Evolutionary conservation across 2,113 vertebrate genomes (phyloP).

Genomic region (Trachemys scripta): DNA sequence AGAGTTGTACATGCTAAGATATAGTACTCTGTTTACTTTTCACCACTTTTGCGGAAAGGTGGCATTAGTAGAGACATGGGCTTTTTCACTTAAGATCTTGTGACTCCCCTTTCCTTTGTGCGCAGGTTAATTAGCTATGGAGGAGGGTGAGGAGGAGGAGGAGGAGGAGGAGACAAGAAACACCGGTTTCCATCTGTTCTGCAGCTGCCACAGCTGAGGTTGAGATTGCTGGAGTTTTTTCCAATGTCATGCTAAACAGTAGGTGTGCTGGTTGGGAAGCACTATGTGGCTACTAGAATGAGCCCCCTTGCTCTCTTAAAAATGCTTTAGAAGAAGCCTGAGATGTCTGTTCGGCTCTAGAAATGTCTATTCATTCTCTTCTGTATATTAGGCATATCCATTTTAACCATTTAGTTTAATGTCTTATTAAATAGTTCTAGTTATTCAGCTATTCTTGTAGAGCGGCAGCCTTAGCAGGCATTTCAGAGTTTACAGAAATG

Average conservation of each 20-base stretch:
- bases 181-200: slow-evolving; percentile 41
- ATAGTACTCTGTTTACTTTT: slow-evolving; percentile 5
- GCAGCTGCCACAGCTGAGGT: slow-evolving; percentile 28
- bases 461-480: not conserved
- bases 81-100: slow-evolving; percentile 27
- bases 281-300: not conserved
- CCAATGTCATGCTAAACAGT: slow-evolving; percentile 11
- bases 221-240: slow-evolving; percentile 34
- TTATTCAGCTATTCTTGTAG: not conserved
- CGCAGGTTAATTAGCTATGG: slow-evolving; percentile 46
- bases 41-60: not conserved
- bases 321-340: not conserved
- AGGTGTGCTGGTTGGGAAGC: slow-evolving; percentile 1
- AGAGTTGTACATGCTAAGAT: slow-evolving; percentile 9
- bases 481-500: not conserved
- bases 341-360: slow-evolving; percentile 28
- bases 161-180: not conserved
- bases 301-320: slow-evolving; percentile 33
- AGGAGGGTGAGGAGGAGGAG: not conserved
- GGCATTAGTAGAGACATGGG: not conserved
- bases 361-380: not conserved
- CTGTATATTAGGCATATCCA: slow-evolving; percentile 5
- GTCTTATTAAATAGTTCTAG: not conserved
- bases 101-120: not conserved
- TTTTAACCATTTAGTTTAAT: slow-evolving; percentile 12